phyloP scores from a whole-genome alignment of 2,797 vertebrate genomes.

The Hemibagrus guttatus region DNA sequence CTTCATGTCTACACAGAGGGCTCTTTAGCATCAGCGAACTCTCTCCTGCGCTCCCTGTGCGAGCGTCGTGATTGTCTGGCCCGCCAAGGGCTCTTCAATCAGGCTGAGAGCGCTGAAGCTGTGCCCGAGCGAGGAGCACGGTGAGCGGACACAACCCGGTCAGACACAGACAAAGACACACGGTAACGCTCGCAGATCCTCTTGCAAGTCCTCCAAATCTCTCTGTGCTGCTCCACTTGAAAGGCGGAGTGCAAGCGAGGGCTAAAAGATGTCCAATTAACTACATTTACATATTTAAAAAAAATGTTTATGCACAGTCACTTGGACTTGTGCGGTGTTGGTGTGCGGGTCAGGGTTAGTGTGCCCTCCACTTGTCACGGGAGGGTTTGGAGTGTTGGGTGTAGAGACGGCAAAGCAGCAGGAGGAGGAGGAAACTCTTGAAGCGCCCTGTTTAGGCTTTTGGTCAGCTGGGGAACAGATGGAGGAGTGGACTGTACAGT shows the following conservation, averaged over 20 bases:
- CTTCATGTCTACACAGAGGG: conserved; percentile 14
- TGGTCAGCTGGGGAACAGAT: conserved; percentile 53
- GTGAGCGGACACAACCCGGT: conserved; percentile 12
- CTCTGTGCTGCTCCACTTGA: conserved; percentile 18
- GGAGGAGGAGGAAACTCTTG: conserved; percentile 24
- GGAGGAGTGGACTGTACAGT: conserved; percentile 41
- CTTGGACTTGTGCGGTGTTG: background rate
- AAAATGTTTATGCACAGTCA: conserved; percentile 5
- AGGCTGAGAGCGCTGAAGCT: conserved; percentile 21
- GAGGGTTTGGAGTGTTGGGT: background rate
- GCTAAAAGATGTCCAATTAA: conserved; percentile 33
- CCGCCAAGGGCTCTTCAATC: conserved; percentile 44
- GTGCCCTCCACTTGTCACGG: conserved; percentile 13
- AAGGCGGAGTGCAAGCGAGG: background rate
- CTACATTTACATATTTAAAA: conserved; percentile 38
- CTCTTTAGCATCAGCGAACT: conserved; percentile 39
- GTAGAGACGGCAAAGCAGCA: conserved; percentile 2
- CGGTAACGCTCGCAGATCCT: background rate
- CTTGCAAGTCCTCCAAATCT: conserved; percentile 14
- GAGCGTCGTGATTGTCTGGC: conserved; percentile 42
- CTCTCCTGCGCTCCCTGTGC: conserved; percentile 12
- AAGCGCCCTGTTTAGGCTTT: conserved; percentile 34
- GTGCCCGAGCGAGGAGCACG: conserved; percentile 4
- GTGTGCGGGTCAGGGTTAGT: conserved; percentile 28
- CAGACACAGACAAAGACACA: background rate